Evolutionary conservation across 2,888 invertebrate species (phyloP).

Genomic region (Eutolmus rufibarbis): DNA sequence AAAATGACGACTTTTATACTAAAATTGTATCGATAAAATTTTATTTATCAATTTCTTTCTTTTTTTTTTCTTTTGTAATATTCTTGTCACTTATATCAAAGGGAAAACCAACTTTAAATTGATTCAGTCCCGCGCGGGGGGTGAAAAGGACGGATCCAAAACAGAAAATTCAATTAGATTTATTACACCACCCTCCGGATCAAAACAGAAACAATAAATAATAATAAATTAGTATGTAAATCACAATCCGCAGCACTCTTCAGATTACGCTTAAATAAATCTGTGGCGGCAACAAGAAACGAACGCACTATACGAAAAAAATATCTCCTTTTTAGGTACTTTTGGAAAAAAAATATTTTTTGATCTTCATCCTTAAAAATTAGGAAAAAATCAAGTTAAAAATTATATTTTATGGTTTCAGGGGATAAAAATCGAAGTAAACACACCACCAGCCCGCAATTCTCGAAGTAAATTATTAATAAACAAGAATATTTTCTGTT

Average conservation of each 20-base stretch:
- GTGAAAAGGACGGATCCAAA: neutral
- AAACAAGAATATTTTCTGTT: neutral
- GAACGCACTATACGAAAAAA: too few species aligned
- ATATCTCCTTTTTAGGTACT: too few species aligned
- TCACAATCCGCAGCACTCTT: too few species aligned
- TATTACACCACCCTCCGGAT: neutral
- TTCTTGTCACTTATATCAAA: neutral
- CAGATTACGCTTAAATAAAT: neutral
- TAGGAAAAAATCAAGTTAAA: too few species aligned
- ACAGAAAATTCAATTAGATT: slow-evolving; percentile 11
- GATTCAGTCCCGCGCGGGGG: neutral
- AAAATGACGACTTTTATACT: neutral
- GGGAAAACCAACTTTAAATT: too few species aligned
- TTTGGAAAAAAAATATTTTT: too few species aligned
- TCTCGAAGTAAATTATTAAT: neutral
- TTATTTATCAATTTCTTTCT: too few species aligned
- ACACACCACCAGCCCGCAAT: neutral
- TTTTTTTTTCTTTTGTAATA: neutral
- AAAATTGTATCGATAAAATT: neutral
- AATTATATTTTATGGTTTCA: too few species aligned
- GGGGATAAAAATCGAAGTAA: neutral
- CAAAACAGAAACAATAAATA: slow-evolving; percentile 9
- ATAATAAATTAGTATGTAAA: neutral
- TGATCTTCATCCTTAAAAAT: too few species aligned
- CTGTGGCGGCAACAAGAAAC: neutral